phyloP scores from a whole-genome alignment of 2,888 invertebrate species.

The Saturnia japonica region DNA sequence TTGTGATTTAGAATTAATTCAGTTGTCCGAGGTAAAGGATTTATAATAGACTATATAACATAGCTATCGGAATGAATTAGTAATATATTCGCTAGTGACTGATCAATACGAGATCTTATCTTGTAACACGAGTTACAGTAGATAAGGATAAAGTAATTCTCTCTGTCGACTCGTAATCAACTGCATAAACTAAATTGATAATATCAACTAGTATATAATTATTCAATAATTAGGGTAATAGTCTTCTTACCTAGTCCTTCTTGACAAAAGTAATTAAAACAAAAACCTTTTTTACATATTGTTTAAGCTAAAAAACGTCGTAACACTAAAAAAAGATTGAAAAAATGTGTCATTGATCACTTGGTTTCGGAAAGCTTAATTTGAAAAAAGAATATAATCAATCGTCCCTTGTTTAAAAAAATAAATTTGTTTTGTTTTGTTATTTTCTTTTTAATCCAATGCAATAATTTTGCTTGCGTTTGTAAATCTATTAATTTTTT shows the following conservation, averaged over 20 bases:
- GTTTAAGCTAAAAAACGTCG: too few relatives aligned
- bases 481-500: too few relatives aligned
- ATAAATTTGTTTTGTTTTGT: too few relatives aligned
- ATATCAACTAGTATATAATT: background rate
- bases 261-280: background rate
- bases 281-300: background rate
- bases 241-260: too few relatives aligned
- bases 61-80: constrained; percentile 8
- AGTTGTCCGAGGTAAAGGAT: constrained; percentile 2
- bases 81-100: constrained; percentile 11
- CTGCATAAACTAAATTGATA: background rate
- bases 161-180: background rate
- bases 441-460: too few relatives aligned
- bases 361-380: too few relatives aligned
- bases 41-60: background rate
- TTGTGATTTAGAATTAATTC: constrained; percentile 5
- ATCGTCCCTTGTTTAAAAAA: too few relatives aligned
- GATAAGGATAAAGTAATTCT: constrained; percentile 11
- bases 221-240: background rate
- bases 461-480: too few relatives aligned
- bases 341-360: too few relatives aligned
- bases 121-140: constrained; percentile 7
- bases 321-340: too few relatives aligned
- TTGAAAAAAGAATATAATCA: too few relatives aligned
- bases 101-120: constrained; percentile 14